Evolutionary conservation across 2,113 vertebrate species (phyloP).

Genomic region (Takifugu flavidus): DNA sequence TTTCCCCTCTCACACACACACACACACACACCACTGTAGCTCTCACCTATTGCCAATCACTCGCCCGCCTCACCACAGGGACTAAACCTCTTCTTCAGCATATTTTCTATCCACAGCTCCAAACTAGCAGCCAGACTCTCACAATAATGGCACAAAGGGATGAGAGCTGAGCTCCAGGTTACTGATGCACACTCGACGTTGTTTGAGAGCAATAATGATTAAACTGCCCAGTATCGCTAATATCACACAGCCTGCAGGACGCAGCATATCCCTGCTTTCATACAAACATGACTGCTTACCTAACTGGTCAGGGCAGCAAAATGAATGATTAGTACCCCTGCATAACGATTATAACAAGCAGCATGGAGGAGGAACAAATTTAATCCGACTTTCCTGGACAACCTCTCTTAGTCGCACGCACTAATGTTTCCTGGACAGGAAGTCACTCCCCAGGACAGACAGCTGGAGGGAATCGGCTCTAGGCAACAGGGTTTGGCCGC

Average conservation of each 20-base stretch:
- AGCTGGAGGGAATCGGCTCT: too few relatives aligned
- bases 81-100: slow-evolving; percentile 38
- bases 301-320: slow-evolving; percentile 3
- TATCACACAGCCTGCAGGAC: too few relatives aligned
- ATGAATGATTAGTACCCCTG: neutral
- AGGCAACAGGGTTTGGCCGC: neutral
- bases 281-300: neutral
- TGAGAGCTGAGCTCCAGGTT: neutral
- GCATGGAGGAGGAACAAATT: too few relatives aligned
- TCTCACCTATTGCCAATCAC: slow-evolving; percentile 28
- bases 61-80: slow-evolving; percentile 17
- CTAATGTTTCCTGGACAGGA: too few relatives aligned
- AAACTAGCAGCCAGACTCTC: too few relatives aligned
- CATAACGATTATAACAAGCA: too few relatives aligned
- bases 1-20: slow-evolving; percentile 46
- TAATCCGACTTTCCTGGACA: too few relatives aligned
- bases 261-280: too few relatives aligned
- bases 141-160: neutral
- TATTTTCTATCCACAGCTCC: slow-evolving; percentile 24
- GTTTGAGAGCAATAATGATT: slow-evolving; percentile 65
- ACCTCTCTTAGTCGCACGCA: too few relatives aligned
- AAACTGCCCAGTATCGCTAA: neutral
- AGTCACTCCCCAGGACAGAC: too few relatives aligned
- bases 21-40: slow-evolving; percentile 73
- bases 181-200: neutral